These are phyloP conservation scores for Cossypha dichroa DNA, from an alignment of 2,797 vertebrate genomes.

Conservation along the genomic window DNA sequence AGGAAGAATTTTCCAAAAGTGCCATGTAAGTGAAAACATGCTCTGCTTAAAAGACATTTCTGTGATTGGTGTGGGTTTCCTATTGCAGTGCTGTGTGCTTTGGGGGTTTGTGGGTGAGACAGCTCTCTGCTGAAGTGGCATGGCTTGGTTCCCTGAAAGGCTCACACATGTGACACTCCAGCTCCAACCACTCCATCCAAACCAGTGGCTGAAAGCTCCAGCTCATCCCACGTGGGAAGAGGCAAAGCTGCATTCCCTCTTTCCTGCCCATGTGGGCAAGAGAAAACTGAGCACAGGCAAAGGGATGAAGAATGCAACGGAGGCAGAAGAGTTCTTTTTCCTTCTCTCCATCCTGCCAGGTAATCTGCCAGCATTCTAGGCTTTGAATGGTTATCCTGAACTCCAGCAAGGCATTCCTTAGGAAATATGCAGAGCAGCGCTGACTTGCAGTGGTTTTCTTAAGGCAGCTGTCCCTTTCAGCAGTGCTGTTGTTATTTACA, in stretches of 20 bases:
- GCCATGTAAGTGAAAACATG: neutral
- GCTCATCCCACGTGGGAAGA: neutral
- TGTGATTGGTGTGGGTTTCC: neutral
- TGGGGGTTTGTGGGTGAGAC: neutral
- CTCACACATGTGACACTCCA: neutral
- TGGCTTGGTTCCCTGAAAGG: neutral
- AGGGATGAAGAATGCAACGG: neutral
- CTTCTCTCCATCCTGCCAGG: neutral
- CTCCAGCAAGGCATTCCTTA: neutral
- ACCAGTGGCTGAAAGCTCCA: neutral
- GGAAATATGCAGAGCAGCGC: accelerated
- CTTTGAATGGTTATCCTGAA: neutral
- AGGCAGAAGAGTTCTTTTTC: neutral
- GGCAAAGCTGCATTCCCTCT: neutral
- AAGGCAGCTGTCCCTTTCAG: neutral
- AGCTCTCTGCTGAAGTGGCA: neutral
- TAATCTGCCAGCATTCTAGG: neutral
- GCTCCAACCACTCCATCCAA: neutral
- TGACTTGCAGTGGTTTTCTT: neutral
- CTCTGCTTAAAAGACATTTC: neutral
- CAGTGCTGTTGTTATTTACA: neutral
- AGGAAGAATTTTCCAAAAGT: neutral
- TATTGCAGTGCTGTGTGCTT: neutral
- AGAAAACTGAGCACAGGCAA: neutral
- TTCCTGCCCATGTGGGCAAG: neutral